These are phyloP conservation scores for Gavia stellata DNA, from an alignment of 2,113 vertebrate genomes.

Conservation along the genomic window DNA sequence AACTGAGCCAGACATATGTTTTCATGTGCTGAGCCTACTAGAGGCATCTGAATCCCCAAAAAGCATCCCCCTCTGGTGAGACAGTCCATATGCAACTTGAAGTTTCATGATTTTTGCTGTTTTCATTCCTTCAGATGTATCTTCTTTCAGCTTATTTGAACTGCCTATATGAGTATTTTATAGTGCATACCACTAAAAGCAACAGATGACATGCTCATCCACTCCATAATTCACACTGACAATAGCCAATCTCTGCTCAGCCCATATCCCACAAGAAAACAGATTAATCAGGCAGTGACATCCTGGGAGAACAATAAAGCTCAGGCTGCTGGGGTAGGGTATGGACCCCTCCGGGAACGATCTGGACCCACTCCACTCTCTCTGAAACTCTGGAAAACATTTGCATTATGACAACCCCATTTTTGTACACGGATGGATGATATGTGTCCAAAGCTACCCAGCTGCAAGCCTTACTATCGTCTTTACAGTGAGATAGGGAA, in stretches of 20 bases:
- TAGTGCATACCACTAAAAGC: not conserved
- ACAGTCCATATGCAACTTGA: not conserved
- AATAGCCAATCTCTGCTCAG: constrained; percentile 38
- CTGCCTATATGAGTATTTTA: not conserved
- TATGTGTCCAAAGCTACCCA: not conserved
- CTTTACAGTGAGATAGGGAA: not conserved
- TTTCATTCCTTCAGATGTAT: not conserved
- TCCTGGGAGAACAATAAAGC: constrained; percentile 26
- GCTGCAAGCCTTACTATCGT: not conserved
- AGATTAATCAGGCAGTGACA: constrained; percentile 17
- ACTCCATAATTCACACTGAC: not conserved
- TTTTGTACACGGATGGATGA: not conserved
- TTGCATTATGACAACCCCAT: not conserved
- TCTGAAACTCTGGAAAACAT: not conserved
- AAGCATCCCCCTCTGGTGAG: not conserved
- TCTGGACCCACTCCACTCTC: not conserved
- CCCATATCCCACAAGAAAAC: constrained; percentile 15
- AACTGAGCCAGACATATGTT: not conserved
- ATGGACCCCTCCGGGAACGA: not conserved
- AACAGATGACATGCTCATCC: constrained; percentile 40
- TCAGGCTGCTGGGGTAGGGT: not conserved
- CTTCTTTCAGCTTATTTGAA: not conserved
- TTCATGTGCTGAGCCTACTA: not conserved
- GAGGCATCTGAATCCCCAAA: not conserved
- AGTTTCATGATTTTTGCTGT: not conserved